Base-by-base conservation (phyloP, 2,113 vertebrate genomes). In the Brachypteracias leptosomus region DNA sequence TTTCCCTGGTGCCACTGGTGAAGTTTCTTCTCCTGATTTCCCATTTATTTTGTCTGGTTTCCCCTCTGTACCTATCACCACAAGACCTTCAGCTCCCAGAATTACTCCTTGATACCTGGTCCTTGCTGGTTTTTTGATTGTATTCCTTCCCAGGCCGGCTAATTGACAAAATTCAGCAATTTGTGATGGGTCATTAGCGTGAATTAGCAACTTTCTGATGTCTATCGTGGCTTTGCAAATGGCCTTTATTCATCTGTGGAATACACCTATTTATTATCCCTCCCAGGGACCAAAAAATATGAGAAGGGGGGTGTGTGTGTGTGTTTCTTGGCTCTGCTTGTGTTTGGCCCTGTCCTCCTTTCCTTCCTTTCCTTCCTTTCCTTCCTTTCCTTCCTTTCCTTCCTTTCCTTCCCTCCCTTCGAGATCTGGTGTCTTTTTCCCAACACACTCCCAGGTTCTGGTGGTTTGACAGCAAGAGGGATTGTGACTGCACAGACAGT, bases 181-280 rank as follows among this genome's bases (percentile, higher is more conserved):
- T 97, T 91, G 89, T 84, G 46, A 73, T 88, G 93, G 96, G 93
- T 91, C 94, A 85, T 96, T 96, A 96, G 78, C 5, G 18, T 57
- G 35, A 94, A 96, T 96, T 96, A 88, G 85, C 80, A 82, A 96
- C 89, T 93, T 91, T 96, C 91, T 94, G 91, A 93, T 93, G 81
- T 81, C 54, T 92, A 95, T 92, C 86, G 36, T 62, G 71, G 93
- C 77, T 91, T 52, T 3, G 42, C 90, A 94, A 93, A 88, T 89
- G 93, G 26, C 81, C 91, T 46, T n/a, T 93, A 91, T 95, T 91
- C 93, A 89, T 91, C 89, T 96, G 65, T 19, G 51, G 88, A 76
- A 83, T 55, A 55, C 88, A 91, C 85, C 94, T 91, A 93, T 96
- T 95, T 96, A 66, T 95, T 57, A 16, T 33, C 85, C 47, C 42